Conservation (phyloP, 2,113 vertebrate species). For the Hippocampus mohnikei region DNA sequence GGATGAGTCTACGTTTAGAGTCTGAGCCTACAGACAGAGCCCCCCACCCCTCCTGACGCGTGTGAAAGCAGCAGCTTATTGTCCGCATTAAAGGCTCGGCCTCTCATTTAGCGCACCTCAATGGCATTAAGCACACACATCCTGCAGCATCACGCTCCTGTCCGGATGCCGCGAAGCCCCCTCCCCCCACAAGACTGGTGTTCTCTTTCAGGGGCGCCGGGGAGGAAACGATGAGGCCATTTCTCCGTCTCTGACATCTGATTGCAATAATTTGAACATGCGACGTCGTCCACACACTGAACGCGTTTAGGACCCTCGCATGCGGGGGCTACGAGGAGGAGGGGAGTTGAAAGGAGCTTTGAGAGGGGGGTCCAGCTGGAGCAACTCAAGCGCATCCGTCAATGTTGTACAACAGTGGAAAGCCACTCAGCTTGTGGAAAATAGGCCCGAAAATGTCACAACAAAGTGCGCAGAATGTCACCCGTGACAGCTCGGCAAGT, state of each 20-base stretch:
- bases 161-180: conserved; percentile 45
- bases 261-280: conserved; percentile 65
- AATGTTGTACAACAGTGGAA: neutral
- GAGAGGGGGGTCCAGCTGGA: conserved; percentile 4
- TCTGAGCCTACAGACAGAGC: neutral
- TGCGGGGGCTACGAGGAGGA: neutral
- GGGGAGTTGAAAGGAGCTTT: neutral
- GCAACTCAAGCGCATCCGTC: neutral
- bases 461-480: neutral
- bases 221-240: conserved; percentile 57
- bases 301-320: conserved; percentile 25
- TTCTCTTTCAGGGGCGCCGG: conserved; percentile 55
- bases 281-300: conserved; percentile 29
- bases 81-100: conserved; percentile 64
- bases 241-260: conserved; percentile 63
- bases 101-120: conserved; percentile 56
- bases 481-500: neutral
- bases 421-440: neutral
- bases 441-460: neutral
- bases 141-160: conserved; percentile 43
- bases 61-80: conserved; percentile 58
- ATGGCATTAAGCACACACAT: conserved; percentile 58
- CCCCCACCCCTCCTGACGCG: conserved; percentile 37
- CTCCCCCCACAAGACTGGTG: conserved; percentile 25
- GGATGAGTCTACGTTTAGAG: neutral